Conservation (phyloP, 2,113 vertebrate genomes). For the Setophaga petechia region DNA sequence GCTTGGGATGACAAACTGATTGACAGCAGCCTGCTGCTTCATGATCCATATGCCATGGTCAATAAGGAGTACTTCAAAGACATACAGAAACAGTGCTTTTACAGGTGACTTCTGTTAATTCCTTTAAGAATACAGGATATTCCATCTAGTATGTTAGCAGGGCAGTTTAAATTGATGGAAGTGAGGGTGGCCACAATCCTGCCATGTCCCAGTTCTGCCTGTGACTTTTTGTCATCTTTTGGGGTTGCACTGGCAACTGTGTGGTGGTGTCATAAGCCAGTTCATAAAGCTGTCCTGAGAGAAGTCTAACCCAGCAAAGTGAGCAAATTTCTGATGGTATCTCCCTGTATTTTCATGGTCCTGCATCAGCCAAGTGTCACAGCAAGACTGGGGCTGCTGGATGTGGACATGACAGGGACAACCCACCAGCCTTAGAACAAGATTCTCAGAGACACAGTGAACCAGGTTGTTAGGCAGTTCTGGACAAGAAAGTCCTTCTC, state of each 20-base stretch:
- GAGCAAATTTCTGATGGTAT: not conserved
- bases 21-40: slow-evolving; percentile 79
- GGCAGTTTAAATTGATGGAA: not conserved
- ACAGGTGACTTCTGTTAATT: slow-evolving; percentile 78
- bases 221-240: not conserved
- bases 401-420: not conserved
- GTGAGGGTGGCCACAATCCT: not conserved
- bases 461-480: not conserved
- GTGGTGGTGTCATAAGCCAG: not conserved
- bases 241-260: not conserved
- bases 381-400: not conserved
- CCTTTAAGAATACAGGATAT: not conserved
- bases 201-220: not conserved
- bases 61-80: slow-evolving; percentile 86
- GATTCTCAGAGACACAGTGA: not conserved
- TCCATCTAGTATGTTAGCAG: not conserved
- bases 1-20: slow-evolving; percentile 86
- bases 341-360: not conserved
- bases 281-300: not conserved
- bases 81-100: slow-evolving; percentile 90
- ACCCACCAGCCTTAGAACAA: not conserved
- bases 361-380: not conserved
- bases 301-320: not conserved
- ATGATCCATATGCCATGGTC: slow-evolving; percentile 81
- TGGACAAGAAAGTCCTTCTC: not conserved